These are phyloP conservation scores for Deroplatys truncata DNA, from an alignment of 2,888 invertebrate genomes.

Conservation along the genomic window DNA sequence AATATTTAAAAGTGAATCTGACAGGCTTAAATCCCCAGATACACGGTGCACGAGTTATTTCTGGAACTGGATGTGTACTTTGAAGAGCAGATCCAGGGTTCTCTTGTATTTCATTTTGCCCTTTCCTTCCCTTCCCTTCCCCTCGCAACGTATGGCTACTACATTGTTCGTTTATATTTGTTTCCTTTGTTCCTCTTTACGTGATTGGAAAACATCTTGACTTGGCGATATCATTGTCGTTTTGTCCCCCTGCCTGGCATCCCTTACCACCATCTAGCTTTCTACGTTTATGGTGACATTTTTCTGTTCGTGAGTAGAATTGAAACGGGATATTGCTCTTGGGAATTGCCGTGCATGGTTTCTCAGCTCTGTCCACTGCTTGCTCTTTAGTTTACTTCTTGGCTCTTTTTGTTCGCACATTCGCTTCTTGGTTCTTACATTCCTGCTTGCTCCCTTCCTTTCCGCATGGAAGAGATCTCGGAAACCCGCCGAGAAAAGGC, in stretches of 20 bases:
- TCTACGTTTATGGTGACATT: slow-evolving; percentile 22
- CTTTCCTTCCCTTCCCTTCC: neutral
- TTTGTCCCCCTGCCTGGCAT: neutral
- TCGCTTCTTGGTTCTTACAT: neutral
- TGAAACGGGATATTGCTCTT: slow-evolving; percentile 20
- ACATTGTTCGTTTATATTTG: neutral
- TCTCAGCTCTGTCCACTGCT: neutral
- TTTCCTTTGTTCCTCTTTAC: slow-evolving; percentile 7
- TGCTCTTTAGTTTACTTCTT: neutral
- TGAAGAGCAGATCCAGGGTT: neutral
- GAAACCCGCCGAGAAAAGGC: neutral
- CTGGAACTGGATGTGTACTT: neutral
- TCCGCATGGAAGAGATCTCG: neutral
- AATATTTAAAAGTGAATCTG: neutral
- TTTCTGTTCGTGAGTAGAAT: slow-evolving; percentile 20
- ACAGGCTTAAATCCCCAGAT: neutral
- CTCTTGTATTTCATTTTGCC: neutral
- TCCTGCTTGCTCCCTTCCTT: neutral
- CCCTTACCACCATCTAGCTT: neutral
- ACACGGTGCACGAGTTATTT: neutral
- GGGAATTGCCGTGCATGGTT: slow-evolving; percentile 16
- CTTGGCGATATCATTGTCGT: slow-evolving; percentile 8
- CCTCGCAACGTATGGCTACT: neutral
- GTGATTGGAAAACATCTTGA: slow-evolving; percentile 13
- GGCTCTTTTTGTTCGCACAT: neutral